phyloP scores from a whole-genome alignment of 2,797 vertebrate genomes.

The Gephyroberyx darwinii region DNA sequence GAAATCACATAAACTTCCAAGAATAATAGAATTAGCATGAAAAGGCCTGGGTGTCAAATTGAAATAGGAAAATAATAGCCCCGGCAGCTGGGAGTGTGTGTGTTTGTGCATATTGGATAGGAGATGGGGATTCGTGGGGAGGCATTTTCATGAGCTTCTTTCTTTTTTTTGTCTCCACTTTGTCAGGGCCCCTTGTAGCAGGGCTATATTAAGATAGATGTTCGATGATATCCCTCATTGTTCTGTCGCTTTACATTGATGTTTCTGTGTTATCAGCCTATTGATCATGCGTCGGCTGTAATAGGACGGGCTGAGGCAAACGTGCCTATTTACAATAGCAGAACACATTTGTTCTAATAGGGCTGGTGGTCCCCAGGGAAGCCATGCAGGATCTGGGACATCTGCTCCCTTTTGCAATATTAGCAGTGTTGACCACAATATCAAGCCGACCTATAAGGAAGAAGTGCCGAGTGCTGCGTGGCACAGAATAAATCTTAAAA shows the following conservation, averaged over 20 bases:
- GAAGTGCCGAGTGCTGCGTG: constrained; percentile 35
- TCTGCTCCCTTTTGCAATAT: constrained; percentile 94
- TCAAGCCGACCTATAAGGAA: constrained; percentile 48
- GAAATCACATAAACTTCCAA: constrained; percentile 99
- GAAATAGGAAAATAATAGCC: constrained; percentile 99
- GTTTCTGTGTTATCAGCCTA: constrained; percentile 99
- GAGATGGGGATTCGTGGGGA: constrained; percentile 97
- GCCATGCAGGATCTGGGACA: constrained; percentile 94
- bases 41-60: constrained; percentile 99
- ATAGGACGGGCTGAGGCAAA: constrained; percentile 98
- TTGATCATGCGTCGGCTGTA: constrained; percentile 99
- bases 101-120: constrained; percentile 98
- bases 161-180: constrained; percentile 81
- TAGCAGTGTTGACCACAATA: constrained; percentile 88
- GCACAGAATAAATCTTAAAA: constrained; percentile 7
- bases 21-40: constrained; percentile 99
- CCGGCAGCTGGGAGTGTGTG: constrained; percentile 97
- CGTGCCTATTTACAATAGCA: constrained; percentile 99
- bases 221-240: constrained; percentile 99
- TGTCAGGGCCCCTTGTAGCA: constrained; percentile 97
- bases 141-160: constrained; percentile 99
- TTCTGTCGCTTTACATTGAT: constrained; percentile 99
- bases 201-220: constrained; percentile 99
- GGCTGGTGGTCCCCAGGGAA: constrained; percentile 94
- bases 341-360: constrained; percentile 99